Conservation (phyloP, 2,888 invertebrate genomes). For the Trichogramma evanescens region DNA sequence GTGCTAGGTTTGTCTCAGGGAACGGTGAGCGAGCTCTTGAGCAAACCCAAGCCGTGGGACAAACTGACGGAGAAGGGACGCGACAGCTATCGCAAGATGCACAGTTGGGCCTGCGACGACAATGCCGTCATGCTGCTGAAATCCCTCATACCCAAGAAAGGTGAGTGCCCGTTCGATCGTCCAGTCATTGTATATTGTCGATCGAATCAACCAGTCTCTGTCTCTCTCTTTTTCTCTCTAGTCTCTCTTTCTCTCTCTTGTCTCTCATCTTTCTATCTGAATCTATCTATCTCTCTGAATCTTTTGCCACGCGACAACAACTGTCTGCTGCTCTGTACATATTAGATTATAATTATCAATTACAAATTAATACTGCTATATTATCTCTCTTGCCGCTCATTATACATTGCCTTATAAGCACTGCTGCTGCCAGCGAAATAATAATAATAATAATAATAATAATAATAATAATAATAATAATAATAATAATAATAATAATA, state of each 20-base stretch:
- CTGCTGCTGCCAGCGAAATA: no score
- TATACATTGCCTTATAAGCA: no score
- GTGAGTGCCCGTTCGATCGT: constrained; percentile 54
- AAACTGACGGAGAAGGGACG: constrained; percentile 98
- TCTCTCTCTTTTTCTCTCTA: constrained; percentile 14
- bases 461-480: no score
- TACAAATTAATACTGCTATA: no score
- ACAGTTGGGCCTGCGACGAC: constrained; percentile 98
- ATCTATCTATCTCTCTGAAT: constrained; percentile 1
- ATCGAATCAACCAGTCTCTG: constrained; percentile 12
- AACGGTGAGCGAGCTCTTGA: constrained; percentile 94
- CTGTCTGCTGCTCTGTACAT: constrained; percentile 6
- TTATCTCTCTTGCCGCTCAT: no score
- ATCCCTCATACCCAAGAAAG: constrained; percentile 96
- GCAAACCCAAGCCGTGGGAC: constrained; percentile 99
- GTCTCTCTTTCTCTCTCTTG: constrained; percentile 4
- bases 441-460: no score
- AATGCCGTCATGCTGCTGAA: constrained; percentile 94
- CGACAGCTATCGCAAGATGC: constrained; percentile 99
- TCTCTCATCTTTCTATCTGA: not conserved
- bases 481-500: no score
- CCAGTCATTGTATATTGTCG: not conserved
- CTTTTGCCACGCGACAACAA: constrained; percentile 3
- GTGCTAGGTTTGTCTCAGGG: constrained; percentile 95
- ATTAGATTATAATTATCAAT: not conserved